A percentile compares a stretch with the other conserved stretches of the same genome.
Evolutionary conservation across 2,113 vertebrate genomes (phyloP).

Genomic region (Lipotes vexillifer): DNA sequence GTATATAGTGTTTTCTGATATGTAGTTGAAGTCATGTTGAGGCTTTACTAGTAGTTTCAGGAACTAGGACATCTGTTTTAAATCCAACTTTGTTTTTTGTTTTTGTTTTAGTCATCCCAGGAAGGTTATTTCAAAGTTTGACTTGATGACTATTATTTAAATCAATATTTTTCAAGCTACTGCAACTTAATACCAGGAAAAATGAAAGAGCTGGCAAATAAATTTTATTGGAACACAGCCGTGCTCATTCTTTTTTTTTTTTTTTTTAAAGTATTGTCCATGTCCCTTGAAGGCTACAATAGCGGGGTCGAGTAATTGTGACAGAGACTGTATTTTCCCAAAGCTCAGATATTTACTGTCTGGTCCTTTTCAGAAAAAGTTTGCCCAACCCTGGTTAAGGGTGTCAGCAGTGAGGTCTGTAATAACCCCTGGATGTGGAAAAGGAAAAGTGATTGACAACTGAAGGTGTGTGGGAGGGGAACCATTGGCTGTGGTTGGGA

Average conservation of each 20-base stretch:
- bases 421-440: background rate
- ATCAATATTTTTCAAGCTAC: slow-evolving; percentile 12
- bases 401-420: background rate
- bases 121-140: slow-evolving; percentile 41
- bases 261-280: background rate
- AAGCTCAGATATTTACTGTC: slow-evolving; percentile 17
- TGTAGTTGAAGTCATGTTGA: background rate
- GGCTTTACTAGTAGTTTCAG: background rate
- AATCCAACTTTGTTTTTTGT: background rate
- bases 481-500: background rate
- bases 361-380: background rate
- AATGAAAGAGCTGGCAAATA: background rate
- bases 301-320: background rate
- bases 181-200: background rate
- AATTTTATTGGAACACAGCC: slow-evolving; percentile 18
- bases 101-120: background rate
- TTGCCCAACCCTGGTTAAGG: background rate
- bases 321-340: background rate
- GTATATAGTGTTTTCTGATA: background rate
- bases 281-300: background rate
- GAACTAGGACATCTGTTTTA: slow-evolving; percentile 10
- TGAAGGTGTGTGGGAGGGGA: background rate
- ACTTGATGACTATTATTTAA: slow-evolving; percentile 32
- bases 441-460: background rate
- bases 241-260: background rate